Evolutionary conservation across 2,888 invertebrate species (phyloP), one percentile per base, ranked within the genome.

Genomic region (Nebria brevicollis): DNA sequence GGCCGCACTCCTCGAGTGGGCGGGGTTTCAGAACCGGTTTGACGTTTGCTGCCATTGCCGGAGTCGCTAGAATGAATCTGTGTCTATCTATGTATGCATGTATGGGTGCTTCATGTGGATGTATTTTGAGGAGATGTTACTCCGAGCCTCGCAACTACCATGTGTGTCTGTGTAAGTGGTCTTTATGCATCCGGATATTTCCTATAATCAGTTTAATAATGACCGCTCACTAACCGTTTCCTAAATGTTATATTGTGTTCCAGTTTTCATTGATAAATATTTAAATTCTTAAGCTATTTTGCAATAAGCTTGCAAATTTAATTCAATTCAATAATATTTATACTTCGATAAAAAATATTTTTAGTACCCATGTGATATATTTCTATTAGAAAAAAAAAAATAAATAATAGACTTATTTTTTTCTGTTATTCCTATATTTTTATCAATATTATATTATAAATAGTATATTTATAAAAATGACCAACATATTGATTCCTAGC

Each of bases 11-110:
- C 20, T 0, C 20, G 5, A 34, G 5, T 34, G 75, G 85, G 88
- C 87, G 87, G 87, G 84, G 85, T 85, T 73, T 82, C 65, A 75
- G 70, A 79, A 81, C 82, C 82, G 66, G 76, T 79, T 81, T 82
- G 83, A 82, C 83, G 83, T 82, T 81, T 82, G 82, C 85, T 85
- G 84, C 84, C 85, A 86, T 84, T 84, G 84, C 84, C 83, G 82
- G 25, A 75, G 41, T 15, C 25, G 75, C 77, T 13, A 43, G 66
- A 77, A 72, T 43, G 77, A 76, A 73, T 73, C 73, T 34, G 6
- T 75, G 70, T 25, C 65, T 68, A 74, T 80, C 66, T 66, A 26
- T 72, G 72, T 80, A 43, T 79, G 64, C 83, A 83, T 83, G 83
- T 83, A 83, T 83, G 83, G 80, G 77, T 82, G 13, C n/a, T 75